Conservation (phyloP, 1,140 invertebrate genomes). For the Cataglyphis hispanica region DNA sequence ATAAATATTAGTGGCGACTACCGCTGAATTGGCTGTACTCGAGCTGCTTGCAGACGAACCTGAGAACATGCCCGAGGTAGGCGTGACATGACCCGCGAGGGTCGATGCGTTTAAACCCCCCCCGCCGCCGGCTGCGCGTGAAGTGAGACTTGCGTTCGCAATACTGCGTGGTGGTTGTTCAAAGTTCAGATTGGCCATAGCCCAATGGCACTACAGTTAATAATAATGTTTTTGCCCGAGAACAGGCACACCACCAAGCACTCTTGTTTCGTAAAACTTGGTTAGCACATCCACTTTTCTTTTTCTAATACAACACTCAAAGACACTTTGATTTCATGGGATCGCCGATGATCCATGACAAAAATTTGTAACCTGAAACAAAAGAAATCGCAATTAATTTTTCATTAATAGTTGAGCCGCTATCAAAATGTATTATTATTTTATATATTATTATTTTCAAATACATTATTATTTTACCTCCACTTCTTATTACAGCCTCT, state of each 20-base stretch:
- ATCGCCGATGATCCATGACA: slow-evolving; percentile 72
- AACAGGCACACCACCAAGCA: slow-evolving; percentile 69
- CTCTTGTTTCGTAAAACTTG: slow-evolving; percentile 51
- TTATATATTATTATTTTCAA: slow-evolving; percentile 43
- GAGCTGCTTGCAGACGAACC: slow-evolving; percentile 86
- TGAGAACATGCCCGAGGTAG: slow-evolving; percentile 89
- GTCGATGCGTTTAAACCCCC: slow-evolving; percentile 88
- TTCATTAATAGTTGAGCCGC: background rate
- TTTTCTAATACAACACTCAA: slow-evolving; percentile 62
- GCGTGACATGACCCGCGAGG: slow-evolving; percentile 91
- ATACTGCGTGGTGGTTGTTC: slow-evolving; percentile 92
- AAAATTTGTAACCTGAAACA: slow-evolving; percentile 44
- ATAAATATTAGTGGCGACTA: slow-evolving; percentile 84
- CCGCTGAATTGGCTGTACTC: slow-evolving; percentile 82
- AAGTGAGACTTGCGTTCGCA: slow-evolving; percentile 89
- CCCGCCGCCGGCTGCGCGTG: slow-evolving; percentile 86
- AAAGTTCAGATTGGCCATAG: slow-evolving; percentile 94
- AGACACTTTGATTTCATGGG: slow-evolving; percentile 53
- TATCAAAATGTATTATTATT: background rate
- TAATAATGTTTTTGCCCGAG: slow-evolving; percentile 72
- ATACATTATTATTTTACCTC: slow-evolving; percentile 51
- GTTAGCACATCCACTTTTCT: slow-evolving; percentile 72
- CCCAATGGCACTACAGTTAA: slow-evolving; percentile 82
- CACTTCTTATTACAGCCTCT: slow-evolving; percentile 34
- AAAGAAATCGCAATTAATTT: background rate